phyloP scores from a whole-genome alignment of 2,113 vertebrate genomes.

The Lamprologus callipterus region DNA sequence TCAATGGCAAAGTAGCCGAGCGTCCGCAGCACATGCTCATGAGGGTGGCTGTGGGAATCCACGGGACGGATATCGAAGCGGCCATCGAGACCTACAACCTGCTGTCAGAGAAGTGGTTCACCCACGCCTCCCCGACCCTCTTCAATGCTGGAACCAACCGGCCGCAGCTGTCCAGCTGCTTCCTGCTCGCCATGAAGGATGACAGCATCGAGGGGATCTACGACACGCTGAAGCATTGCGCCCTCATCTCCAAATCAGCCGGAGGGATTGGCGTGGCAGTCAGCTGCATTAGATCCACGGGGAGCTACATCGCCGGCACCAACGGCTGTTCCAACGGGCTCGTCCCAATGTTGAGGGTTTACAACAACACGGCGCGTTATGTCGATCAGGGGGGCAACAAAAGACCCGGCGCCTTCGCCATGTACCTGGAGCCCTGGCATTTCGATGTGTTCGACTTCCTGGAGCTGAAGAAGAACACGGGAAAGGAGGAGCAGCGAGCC shows the following conservation, averaged over 20 bases:
- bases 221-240: slow-evolving; percentile 95
- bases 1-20: slow-evolving; percentile 92
- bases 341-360: slow-evolving; percentile 94
- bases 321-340: slow-evolving; percentile 97
- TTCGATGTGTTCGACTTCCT: slow-evolving; percentile 94
- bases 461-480: slow-evolving; percentile 97
- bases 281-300: slow-evolving; percentile 91
- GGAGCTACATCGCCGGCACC: slow-evolving; percentile 97
- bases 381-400: slow-evolving; percentile 98
- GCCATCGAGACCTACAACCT: slow-evolving; percentile 97
- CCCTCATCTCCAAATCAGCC: slow-evolving; percentile 94
- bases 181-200: slow-evolving; percentile 95
- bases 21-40: slow-evolving; percentile 98
- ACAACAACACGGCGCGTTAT: slow-evolving; percentile 96
- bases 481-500: slow-evolving; percentile 94
- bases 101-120: slow-evolving; percentile 95
- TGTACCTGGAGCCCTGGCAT: slow-evolving; percentile 97
- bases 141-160: slow-evolving; percentile 96
- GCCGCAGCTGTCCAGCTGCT: slow-evolving; percentile 96
- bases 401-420: slow-evolving; percentile 95
- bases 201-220: slow-evolving; percentile 99
- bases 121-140: slow-evolving; percentile 93
- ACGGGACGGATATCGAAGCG: slow-evolving; percentile 80
- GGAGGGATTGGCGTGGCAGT: slow-evolving; percentile 94
- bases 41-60: slow-evolving; percentile 93